These are phyloP conservation scores for Drosophila eohydei DNA, from an alignment of 2,888 invertebrate genomes.

Conservation along the genomic window DNA sequence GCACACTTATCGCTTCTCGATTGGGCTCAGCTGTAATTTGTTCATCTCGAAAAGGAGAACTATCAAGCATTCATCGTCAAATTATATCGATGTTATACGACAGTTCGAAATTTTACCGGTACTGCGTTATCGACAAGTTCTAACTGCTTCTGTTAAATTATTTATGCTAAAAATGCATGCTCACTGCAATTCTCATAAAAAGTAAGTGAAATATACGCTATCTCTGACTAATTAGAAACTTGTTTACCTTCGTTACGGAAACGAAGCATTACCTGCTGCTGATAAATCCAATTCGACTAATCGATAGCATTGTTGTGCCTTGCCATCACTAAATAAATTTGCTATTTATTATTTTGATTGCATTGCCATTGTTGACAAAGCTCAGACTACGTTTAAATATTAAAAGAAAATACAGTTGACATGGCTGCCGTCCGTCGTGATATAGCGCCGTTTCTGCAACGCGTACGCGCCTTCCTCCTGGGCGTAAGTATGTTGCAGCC, in stretches of 20 bases:
- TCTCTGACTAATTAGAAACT: accelerated
- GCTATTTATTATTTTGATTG: conserved; percentile 41
- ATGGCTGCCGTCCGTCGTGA: conserved; percentile 87
- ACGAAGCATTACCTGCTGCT: not conserved
- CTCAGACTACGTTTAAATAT: conserved; percentile 10
- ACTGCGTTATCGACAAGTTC: not conserved
- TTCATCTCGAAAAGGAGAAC: not conserved
- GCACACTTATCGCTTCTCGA: not conserved
- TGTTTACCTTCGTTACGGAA: not conserved
- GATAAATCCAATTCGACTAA: not conserved
- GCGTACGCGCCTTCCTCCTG: conserved; percentile 88
- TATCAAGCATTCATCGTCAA: not conserved
- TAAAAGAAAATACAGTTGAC: conserved; percentile 12
- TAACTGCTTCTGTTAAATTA: not conserved
- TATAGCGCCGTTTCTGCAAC: conserved; percentile 88
- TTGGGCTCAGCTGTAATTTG: not conserved
- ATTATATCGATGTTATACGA: not conserved
- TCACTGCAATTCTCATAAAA: accelerated
- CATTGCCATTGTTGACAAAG: conserved; percentile 49
- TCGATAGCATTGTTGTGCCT: not conserved
- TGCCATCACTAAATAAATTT: conserved; percentile 30
- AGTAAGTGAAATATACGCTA: not conserved
- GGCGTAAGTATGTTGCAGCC: conserved; percentile 86
- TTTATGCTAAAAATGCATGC: not conserved
- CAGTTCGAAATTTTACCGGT: not conserved